Percentiles rank a stretch among this genome's conserved stretches.
Conservation (phyloP, 2,797 vertebrate species). For the Paratrypauchen microcephalus region DNA sequence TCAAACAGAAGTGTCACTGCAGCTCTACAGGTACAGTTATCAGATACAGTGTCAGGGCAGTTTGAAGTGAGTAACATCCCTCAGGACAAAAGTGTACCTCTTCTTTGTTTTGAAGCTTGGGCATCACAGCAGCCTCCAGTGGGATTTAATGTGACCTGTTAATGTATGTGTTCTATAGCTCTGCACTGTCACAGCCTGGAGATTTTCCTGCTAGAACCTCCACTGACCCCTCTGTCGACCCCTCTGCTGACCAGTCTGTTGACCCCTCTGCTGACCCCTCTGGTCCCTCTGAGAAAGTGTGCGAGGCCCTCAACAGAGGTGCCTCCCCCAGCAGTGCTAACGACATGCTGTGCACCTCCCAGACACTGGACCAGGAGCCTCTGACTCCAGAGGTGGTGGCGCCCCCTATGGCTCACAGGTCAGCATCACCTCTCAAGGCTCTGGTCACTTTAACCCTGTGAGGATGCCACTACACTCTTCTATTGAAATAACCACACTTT, state of each 20-base stretch:
- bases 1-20: no score
- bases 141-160: no score
- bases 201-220: constrained; percentile 48
- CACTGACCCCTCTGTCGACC: constrained; percentile 35
- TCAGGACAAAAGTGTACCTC: no score
- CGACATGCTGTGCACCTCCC: constrained; percentile 79
- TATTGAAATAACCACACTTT: not conserved
- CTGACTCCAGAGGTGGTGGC: constrained; percentile 76
- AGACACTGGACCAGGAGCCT: constrained; percentile 78
- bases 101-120: no score
- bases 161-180: constrained; percentile 65
- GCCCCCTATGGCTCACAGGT: constrained; percentile 60
- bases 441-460: not conserved
- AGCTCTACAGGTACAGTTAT: no score
- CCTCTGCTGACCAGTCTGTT: constrained; percentile 3
- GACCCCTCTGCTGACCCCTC: constrained; percentile 11
- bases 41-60: no score
- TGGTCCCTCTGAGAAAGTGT: constrained; percentile 9
- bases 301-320: constrained; percentile 29
- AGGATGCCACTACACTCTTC: not conserved
- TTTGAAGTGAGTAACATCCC: no score
- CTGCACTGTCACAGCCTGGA: constrained; percentile 87
- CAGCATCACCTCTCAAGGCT: constrained; percentile 19
- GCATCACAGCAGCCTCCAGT: no score
- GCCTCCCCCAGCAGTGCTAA: constrained; percentile 65